Evolutionary conservation across 2,113 vertebrate genomes (phyloP), one percentile per base, ranked within the genome.

Genomic region (Epinephelus cyanopodus): DNA sequence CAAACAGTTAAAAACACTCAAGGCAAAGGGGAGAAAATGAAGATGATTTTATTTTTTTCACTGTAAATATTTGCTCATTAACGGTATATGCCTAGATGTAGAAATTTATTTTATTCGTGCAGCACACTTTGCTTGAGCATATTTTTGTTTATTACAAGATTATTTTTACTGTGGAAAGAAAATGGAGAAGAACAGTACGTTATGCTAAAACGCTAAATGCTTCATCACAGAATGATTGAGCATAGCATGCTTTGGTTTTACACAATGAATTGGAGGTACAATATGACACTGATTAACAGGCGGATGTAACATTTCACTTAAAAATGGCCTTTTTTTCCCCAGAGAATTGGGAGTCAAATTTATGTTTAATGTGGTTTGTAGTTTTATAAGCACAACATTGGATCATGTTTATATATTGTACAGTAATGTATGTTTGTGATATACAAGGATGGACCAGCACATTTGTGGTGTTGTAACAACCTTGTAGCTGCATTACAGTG

Each of bases 61-160:
- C 52, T 94, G 92, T 94, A 95, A 87, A 95, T 95, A 93, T 74
- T 74, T 71, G 37, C 79, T 81, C 68, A 79, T 82, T 82, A 57
- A 77, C 71, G 12, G 39, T 78, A 63, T 89, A 86, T 69, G 72
- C 58, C 50, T 90, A 83, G 76, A 81, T 90, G 86, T 88, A 91
- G 84, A 91, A 77, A 74, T 79, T 81, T 57, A 73, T 91, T 90
- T 84, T 66, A 73, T 74, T 83, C 1, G 29, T 88, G 81, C 89
- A 69, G 64, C 77, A 78, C 84, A 91, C 66, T 52, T 80, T 85
- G 85, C 78, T 88, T 79, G 62, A 85, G 73, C 85, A 80, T 88
- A 89, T 90, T 79, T 37, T 73, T 72, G 75, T 84, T 87, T 69
- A 77, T 64, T 67, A 68, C 11, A 67, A 63, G 65, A 80, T 45